These are phyloP conservation scores for Strix uralensis DNA, from an alignment of 2,113 vertebrate species.

Conservation along the genomic window DNA sequence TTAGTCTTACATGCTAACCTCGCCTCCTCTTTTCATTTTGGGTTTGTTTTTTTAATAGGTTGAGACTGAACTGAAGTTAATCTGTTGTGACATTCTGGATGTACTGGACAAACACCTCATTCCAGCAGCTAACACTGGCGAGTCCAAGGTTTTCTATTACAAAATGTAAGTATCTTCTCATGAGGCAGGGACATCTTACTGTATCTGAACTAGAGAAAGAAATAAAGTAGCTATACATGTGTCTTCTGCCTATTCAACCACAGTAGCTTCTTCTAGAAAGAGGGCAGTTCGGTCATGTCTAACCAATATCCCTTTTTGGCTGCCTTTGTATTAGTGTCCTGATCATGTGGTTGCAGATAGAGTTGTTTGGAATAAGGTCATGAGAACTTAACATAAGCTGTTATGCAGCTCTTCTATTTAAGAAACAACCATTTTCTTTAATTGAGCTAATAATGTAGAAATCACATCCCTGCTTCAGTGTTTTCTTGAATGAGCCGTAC, in stretches of 20 bases:
- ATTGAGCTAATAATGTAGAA: neutral
- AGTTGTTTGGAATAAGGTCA: neutral
- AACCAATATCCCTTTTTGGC: neutral
- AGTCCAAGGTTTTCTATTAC: slow-evolving; percentile 99
- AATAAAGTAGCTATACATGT: neutral
- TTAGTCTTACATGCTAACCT: neutral
- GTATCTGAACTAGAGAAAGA: neutral
- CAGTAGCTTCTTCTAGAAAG: neutral
- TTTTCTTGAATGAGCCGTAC: neutral
- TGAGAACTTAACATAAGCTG: neutral
- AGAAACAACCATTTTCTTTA: neutral
- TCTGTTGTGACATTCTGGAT: slow-evolving; percentile 97
- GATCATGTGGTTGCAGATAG: neutral
- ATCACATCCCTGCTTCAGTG: neutral
- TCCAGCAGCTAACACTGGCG: slow-evolving; percentile 93
- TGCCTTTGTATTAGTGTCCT: neutral
- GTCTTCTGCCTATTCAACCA: neutral
- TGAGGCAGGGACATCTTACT: neutral
- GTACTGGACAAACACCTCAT: slow-evolving; percentile 98
- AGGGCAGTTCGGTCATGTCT: neutral
- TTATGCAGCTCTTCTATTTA: neutral
- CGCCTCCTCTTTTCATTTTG: fast-evolving
- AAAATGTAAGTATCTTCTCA: slow-evolving; percentile 88
- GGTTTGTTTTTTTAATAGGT: slow-evolving; percentile 73
- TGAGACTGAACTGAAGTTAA: slow-evolving; percentile 94